Evolutionary conservation across 2,888 invertebrate species (phyloP).

Genomic region (Hipparchia semele): DNA sequence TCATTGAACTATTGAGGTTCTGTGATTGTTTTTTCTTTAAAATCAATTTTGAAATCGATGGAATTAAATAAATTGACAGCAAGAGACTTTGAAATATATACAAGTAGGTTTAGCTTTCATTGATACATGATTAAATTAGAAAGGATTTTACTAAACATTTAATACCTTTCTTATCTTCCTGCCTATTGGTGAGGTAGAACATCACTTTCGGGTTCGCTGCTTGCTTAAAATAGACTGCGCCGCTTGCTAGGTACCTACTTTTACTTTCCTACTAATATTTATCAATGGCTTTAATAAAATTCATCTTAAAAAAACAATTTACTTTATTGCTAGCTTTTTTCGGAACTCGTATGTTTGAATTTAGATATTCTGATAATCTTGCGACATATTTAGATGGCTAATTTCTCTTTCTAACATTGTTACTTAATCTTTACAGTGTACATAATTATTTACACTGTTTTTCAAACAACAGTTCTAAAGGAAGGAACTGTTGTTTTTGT

Average conservation of each 20-base stretch:
- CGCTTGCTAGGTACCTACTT: constrained; percentile 19
- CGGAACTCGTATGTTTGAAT: no score
- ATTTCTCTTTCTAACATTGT: no score
- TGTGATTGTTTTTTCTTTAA: no score
- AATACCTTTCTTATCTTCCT: background rate
- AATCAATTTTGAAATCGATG: no score
- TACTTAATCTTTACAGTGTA: no score
- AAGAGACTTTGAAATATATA: no score
- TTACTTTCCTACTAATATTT: constrained; percentile 29
- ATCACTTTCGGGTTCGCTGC: constrained; percentile 21
- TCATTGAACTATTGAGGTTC: no score
- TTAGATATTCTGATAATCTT: no score
- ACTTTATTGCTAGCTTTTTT: no score
- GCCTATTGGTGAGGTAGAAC: background rate
- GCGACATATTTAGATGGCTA: no score
- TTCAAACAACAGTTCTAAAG: background rate
- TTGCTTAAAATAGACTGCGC: constrained; percentile 23
- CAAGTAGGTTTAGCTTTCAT: background rate
- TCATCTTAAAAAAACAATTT: background rate
- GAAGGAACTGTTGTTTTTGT: background rate
- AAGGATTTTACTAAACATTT: constrained; percentile 1
- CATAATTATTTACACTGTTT: no score
- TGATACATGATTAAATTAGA: constrained; percentile 3
- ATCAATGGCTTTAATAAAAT: background rate
- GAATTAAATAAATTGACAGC: no score